phyloP scores from a whole-genome alignment of 2,797 vertebrate species.

The Calcarius lapponicus region DNA sequence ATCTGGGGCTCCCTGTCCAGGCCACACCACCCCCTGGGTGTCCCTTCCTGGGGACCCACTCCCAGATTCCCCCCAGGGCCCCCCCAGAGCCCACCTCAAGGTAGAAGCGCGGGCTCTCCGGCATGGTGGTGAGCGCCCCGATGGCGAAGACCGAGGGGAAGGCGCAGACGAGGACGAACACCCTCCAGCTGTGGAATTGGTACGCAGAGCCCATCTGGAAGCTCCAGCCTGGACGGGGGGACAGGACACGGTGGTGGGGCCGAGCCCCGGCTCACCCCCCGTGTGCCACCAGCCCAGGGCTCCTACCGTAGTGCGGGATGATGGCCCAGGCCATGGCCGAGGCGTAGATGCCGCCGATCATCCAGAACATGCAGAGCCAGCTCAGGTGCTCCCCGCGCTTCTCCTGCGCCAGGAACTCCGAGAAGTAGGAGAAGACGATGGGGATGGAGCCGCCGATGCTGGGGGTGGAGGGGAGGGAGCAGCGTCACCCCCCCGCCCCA shows the following conservation, averaged over 20 bases:
- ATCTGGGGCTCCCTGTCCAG: not conserved
- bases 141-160: conserved; percentile 95
- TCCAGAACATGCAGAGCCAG: conserved; percentile 99
- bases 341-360: conserved; percentile 97
- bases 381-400: conserved; percentile 96
- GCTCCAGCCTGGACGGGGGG: conserved; percentile 86
- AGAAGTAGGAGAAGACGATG: conserved; percentile 97
- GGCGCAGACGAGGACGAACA: conserved; percentile 94
- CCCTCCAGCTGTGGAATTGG: conserved; percentile 98
- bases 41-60: not conserved
- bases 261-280: accelerated
- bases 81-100: conserved; percentile 82
- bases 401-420: conserved; percentile 97
- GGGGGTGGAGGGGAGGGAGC: not conserved
- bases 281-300: accelerated
- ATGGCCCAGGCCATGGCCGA: conserved; percentile 98
- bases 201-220: conserved; percentile 99
- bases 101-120: conserved; percentile 95
- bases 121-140: conserved; percentile 93
- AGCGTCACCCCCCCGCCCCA: not conserved
- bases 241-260: accelerated
- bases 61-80: not conserved
- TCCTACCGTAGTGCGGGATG: conserved; percentile 94
- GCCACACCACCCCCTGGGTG: not conserved
- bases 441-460: conserved; percentile 97